Base-by-base conservation (phyloP, 2,888 invertebrate genomes). In the Agapostemon virescens region DNA sequence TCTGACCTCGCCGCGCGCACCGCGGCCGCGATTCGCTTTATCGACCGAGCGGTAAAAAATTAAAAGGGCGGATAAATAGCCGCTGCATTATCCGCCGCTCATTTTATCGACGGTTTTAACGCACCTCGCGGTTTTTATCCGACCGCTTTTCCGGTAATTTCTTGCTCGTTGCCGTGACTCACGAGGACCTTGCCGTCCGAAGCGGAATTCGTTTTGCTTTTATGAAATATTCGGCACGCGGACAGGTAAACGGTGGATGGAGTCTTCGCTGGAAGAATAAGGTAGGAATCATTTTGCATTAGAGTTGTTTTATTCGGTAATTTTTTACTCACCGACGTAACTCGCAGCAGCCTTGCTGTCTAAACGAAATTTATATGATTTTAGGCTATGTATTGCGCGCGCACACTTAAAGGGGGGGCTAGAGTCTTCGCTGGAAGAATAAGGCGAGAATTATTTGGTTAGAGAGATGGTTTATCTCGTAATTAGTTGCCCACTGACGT, bases 31-130 rank as follows among this genome's bases (percentile, higher is more conserved):
- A 79, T 66, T 79, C 42, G 55, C 81, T 83, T 88, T 86, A 85
- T 86, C 86, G 86, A 74, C 84, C 71, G 86, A 81, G 81, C 67
- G 58, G 55, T 83, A 74, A 81, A 81, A 84, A 84, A 76, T 72
- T 80, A 33, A 77, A n/a, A 61, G 55, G 68, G 61, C 55, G n/a
- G 61, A 58, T 76, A 74, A 79, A 84, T 78, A 66, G 42, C 26
- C 55, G 38, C 45, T 58, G 80, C 30, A 45, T 86, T 86, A 86
- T 74, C 85, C 83, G 78, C 52, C 61, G 76, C 9, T 58, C 58
- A 45, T 26, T 68, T 85, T 85, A 85, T 84, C 84, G 81, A 83
- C 81, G n/a, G 6, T 26, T 26, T 26, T 17, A 26, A 17, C 30
- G 55, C 9, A 17, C 6, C 33, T 9, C 11, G n/a, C 30, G 26